Conservation (phyloP, 2,797 vertebrate species). For the Phoxinus dragarum region DNA sequence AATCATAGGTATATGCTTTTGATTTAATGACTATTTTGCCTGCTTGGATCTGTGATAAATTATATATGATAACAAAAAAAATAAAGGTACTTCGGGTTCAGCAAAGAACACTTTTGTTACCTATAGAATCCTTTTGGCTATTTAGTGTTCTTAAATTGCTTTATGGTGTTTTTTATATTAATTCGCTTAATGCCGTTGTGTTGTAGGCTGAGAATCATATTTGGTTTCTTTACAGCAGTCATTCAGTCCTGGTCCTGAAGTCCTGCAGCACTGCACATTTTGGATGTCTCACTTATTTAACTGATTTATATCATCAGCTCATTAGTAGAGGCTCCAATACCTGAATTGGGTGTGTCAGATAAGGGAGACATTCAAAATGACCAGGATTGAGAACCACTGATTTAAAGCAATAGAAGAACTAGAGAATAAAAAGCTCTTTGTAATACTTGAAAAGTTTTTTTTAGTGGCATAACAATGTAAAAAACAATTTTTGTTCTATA, state of each 20-base stretch:
- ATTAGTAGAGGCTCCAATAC: background rate
- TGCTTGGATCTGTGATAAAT: background rate
- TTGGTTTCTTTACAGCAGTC: background rate
- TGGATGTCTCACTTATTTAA: conserved; percentile 2
- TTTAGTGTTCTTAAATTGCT: background rate
- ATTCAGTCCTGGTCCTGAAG: background rate
- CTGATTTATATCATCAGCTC: background rate
- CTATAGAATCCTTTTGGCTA: background rate
- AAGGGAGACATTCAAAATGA: conserved; percentile 21
- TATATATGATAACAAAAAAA: background rate
- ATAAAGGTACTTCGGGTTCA: background rate
- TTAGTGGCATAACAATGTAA: background rate
- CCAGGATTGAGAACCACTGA: background rate
- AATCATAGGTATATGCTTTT: background rate
- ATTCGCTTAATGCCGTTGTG: background rate
- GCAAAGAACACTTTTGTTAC: background rate
- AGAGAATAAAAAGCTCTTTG: background rate
- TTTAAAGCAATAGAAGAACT: background rate
- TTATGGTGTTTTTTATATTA: background rate
- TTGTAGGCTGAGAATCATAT: background rate
- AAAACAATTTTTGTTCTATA: background rate
- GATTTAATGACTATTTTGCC: background rate
- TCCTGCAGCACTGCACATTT: background rate
- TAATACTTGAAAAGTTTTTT: background rate
- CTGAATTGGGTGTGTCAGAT: conserved; percentile 26